A percentile compares a stretch with the other conserved stretches of the same genome.
These are phyloP conservation scores for Ursus arctos DNA, from an alignment of 2,113 vertebrate species.

Conservation along the genomic window DNA sequence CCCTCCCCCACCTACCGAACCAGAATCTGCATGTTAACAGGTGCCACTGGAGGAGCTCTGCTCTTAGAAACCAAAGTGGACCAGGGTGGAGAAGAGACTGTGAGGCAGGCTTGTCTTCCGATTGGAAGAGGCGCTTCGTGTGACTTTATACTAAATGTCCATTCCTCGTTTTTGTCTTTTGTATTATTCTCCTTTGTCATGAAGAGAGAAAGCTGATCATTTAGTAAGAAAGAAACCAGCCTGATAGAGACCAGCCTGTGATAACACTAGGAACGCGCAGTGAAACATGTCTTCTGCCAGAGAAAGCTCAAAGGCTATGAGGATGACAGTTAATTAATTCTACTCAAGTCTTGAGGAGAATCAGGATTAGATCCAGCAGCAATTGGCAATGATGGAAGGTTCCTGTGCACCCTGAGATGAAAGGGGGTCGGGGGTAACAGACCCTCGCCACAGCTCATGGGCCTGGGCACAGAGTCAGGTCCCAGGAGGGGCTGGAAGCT, in stretches of 20 bases:
- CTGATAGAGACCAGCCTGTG: not conserved
- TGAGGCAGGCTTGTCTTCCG: slow-evolving; percentile 17
- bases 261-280: not conserved
- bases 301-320: not conserved
- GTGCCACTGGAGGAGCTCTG: not conserved
- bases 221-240: slow-evolving; percentile 43
- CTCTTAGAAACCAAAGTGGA: not conserved
- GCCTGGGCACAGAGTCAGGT: not conserved
- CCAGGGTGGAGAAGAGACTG: not conserved
- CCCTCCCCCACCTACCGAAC: not conserved
- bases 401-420: not conserved
- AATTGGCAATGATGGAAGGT: not conserved
- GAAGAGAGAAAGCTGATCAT: not conserved
- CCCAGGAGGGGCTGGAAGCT: not conserved
- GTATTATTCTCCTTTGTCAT: slow-evolving; percentile 19
- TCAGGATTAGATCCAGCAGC: not conserved
- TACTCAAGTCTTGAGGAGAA: slow-evolving; percentile 28
- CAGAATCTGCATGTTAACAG: not conserved
- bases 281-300: not conserved
- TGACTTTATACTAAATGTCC: slow-evolving; percentile 26
- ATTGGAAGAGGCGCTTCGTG: not conserved
- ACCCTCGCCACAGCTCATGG: not conserved
- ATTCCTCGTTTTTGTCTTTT: slow-evolving; percentile 43
- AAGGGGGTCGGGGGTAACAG: not conserved
- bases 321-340: slow-evolving; percentile 46